phyloP scores from a whole-genome alignment of 1,140 invertebrate species.

The Euura saliciscinereae region DNA sequence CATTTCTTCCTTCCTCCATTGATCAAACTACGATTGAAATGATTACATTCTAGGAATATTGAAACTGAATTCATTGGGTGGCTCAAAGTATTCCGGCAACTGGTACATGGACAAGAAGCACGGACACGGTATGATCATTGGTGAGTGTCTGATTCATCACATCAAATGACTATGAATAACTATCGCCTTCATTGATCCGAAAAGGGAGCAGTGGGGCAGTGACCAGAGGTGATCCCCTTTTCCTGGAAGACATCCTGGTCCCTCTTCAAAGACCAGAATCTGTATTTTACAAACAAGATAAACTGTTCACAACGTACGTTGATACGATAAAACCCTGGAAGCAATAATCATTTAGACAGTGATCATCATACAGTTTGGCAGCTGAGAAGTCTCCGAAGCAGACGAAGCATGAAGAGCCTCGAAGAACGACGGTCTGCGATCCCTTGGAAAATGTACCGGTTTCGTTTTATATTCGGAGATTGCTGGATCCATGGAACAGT shows the following conservation, averaged over 20 bases:
- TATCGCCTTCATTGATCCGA: background rate
- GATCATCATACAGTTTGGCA: too few relatives aligned
- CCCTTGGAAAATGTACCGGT: constrained; percentile 27
- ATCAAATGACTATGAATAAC: background rate
- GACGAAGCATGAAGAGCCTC: background rate
- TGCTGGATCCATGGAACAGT: constrained; percentile 13
- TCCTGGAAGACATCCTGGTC: constrained; percentile 57
- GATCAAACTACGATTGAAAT: too few relatives aligned
- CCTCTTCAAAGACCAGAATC: constrained; percentile 4
- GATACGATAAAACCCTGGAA: too few relatives aligned
- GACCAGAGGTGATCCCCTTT: constrained; percentile 57
- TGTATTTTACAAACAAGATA: too few relatives aligned
- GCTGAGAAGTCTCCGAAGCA: constrained; percentile 9
- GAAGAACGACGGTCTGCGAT: constrained; percentile 19
- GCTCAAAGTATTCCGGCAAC: constrained; percentile 60
- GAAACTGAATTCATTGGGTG: constrained; percentile 59
- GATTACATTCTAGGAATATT: constrained; percentile 39
- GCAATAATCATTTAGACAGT: too few relatives aligned
- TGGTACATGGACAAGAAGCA: constrained; percentile 64
- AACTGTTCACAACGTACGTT: too few relatives aligned
- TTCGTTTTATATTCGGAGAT: constrained; percentile 24
- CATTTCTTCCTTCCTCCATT: too few relatives aligned
- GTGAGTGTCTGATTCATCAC: constrained; percentile 23
- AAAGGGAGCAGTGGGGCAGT: constrained; percentile 55
- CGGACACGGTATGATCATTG: constrained; percentile 61